Evolutionary conservation across 2,113 vertebrate species (phyloP), one percentile per base, ranked within the genome.

Genomic region (Cyprinus carpio): DNA sequence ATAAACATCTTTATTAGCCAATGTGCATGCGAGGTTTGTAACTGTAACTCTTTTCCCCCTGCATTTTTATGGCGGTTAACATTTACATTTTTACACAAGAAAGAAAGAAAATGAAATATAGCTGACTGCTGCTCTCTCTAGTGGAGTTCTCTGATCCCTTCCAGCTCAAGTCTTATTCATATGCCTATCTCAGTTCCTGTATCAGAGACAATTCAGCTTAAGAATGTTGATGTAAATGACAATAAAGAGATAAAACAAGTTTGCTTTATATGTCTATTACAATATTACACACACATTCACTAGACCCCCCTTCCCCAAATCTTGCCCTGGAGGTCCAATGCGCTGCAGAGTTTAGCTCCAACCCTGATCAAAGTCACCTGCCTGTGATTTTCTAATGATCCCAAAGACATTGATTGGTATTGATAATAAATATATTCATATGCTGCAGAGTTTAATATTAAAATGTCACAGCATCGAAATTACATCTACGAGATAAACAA

Each of bases 121-220:
- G 58, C 15, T 81, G 3, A 65, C 78, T 65, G 58, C 78, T 64
- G 56, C 11, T 37, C 78, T n/a, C n/a, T 81, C 58, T 64, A 29
- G 37, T 29, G 78, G 6, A 64, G 11, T 46, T 25, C 4, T 43
- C 54, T 27, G 20, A 43, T 23, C 12, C 51, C 51, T 58, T 18
- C 75, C 75, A 40, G 12, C 12, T 79, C 23, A 16, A 25, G 77
- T 16, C 20, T 37, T 60, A 56, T 34, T 56, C 27, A 79, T 25
- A 13, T 40, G n/a, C n/a, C 6, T 60, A 37, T 60, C 29, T 69
- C 23, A 16, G 54, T 79, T 62, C 54, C n/a, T 62, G 76, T 60
- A 18, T 31, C 49, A 43, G 34, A 79, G 34, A 60, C 77, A 27
- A n/a, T 56, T 58, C 75, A 78, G 18, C 29, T 78, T 56, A 20